Evolutionary conservation across 2,888 invertebrate genomes (phyloP).

Genomic region (Oasisia sp.): DNA sequence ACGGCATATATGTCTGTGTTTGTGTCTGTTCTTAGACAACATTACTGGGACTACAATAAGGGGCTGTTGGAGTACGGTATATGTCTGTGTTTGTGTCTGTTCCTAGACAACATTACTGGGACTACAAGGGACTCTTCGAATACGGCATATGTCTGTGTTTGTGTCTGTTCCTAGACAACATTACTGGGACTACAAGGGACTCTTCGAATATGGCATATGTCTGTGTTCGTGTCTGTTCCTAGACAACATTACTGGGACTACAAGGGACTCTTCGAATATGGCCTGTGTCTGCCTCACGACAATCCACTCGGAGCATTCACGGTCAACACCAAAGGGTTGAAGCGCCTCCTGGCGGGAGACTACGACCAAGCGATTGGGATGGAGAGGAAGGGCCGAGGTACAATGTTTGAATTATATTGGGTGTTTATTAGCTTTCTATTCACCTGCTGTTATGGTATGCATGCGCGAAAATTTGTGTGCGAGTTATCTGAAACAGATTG

Average conservation of each 20-base stretch:
- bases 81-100: no score
- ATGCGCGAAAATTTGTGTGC: no score
- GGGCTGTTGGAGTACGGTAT: no score
- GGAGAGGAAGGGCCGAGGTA: background rate
- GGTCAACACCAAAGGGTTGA: background rate
- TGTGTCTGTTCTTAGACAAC: background rate
- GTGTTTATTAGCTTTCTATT: no score
- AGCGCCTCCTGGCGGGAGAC: slow-evolving; percentile 1
- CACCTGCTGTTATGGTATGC: no score
- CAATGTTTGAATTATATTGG: no score
- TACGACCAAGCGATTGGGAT: background rate
- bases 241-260: slow-evolving; percentile 4
- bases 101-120: background rate
- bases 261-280: background rate
- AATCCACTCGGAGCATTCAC: background rate
- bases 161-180: no score
- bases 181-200: no score
- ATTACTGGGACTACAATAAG: background rate
- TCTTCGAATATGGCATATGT: no score
- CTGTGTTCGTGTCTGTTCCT: background rate
- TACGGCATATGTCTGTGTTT: background rate
- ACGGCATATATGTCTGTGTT: background rate
- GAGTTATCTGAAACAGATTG: no score
- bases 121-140: background rate
- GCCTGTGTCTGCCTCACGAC: background rate